phyloP scores from a whole-genome alignment of 2,113 vertebrate genomes.

The Mohoua ochrocephala region DNA sequence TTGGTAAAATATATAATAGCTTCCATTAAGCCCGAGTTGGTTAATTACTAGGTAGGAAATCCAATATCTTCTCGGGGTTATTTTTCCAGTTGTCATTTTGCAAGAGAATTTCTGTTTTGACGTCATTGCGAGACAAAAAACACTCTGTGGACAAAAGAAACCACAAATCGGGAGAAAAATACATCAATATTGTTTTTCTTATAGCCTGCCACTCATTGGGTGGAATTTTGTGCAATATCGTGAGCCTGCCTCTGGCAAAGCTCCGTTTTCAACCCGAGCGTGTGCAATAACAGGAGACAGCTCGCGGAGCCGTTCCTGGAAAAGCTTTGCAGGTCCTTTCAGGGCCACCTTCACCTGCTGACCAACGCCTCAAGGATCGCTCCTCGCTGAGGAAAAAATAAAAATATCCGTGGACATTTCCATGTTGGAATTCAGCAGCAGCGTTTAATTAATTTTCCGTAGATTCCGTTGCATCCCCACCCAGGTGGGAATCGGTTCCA shows the following conservation, averaged over 20 bases:
- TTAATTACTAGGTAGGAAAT: constrained; percentile 60
- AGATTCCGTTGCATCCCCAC: not conserved
- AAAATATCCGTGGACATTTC: rapidly evolving
- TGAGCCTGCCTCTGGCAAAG: constrained; percentile 20
- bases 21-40: constrained; percentile 48
- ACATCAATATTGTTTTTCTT: constrained; percentile 14
- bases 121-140: constrained; percentile 47
- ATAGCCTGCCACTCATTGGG: not conserved
- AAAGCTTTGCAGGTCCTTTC: not conserved
- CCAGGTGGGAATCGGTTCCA: not conserved
- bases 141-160: constrained; percentile 35
- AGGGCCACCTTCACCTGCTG: not conserved
- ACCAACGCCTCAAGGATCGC: rapidly evolving
- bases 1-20: constrained; percentile 4
- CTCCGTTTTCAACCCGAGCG: not conserved
- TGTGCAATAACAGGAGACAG: not conserved
- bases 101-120: constrained; percentile 56
- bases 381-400: rapidly evolving
- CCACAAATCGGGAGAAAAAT: constrained; percentile 23
- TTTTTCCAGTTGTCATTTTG: constrained; percentile 65
- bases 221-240: not conserved
- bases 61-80: constrained; percentile 52
- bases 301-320: not conserved
- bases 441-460: not conserved
- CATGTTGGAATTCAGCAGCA: not conserved